These are phyloP conservation scores for Larimichthys polyactis DNA, from an alignment of 2,113 vertebrate species.

Conservation along the genomic window DNA sequence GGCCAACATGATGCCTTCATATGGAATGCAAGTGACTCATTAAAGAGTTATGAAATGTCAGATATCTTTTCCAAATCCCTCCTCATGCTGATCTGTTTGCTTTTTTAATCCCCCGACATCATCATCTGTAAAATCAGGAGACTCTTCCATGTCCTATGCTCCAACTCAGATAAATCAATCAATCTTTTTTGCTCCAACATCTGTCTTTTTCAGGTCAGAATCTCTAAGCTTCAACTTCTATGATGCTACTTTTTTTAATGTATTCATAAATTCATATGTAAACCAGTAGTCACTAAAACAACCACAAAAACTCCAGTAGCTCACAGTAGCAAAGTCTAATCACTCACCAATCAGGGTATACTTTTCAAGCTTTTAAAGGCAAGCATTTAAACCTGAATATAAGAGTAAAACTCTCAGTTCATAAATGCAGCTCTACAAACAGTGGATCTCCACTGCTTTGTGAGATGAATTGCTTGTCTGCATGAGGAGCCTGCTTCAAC, in stretches of 20 bases:
- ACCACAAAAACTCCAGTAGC: background rate
- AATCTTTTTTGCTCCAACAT: background rate
- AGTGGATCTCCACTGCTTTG: conserved; percentile 8
- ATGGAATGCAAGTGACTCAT: conserved; percentile 32
- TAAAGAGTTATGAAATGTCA: conserved; percentile 23
- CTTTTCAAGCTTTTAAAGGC: background rate
- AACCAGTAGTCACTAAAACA: background rate
- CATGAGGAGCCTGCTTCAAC: conserved; percentile 35
- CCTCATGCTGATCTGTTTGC: conserved; percentile 18
- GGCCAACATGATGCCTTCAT: conserved; percentile 29
- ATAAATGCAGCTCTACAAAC: conserved; percentile 16
- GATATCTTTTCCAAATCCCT: conserved; percentile 8
- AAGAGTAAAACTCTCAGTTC: background rate
- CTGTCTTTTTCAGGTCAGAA: conserved; percentile 11
- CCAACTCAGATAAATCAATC: background rate
- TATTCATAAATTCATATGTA: background rate
- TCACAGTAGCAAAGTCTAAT: background rate
- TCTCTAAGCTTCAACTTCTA: background rate
- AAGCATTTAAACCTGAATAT: background rate
- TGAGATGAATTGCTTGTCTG: conserved; percentile 42
- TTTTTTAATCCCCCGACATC: conserved; percentile 1
- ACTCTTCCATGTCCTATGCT: background rate
- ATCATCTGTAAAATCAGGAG: conserved; percentile 30
- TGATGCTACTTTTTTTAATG: background rate
- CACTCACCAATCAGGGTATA: background rate